phyloP scores from a whole-genome alignment of 2,113 vertebrate species.

The Boleophthalmus pectinirostris region DNA sequence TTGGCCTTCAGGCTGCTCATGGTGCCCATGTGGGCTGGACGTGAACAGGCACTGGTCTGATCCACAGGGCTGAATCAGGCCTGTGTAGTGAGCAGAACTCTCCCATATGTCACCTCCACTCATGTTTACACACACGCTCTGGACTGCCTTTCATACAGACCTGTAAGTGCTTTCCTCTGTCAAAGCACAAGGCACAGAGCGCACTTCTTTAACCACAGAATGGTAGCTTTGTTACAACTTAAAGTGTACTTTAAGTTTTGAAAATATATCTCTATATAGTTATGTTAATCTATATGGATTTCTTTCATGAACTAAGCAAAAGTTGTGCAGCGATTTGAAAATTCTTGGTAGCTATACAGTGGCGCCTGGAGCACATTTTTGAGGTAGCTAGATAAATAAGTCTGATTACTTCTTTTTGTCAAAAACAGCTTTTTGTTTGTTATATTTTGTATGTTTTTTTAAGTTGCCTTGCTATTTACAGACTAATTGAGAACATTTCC shows the following conservation, averaged over 20 bases:
- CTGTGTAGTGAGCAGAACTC: conserved; percentile 56
- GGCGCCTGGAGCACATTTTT: no score
- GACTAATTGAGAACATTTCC: no score
- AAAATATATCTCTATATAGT: neutral
- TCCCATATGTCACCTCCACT: conserved; percentile 33
- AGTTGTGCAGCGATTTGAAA: neutral
- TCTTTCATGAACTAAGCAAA: neutral
- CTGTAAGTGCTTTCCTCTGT: conserved; percentile 15
- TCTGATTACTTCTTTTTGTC: no score
- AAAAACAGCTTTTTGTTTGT: no score
- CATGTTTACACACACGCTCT: conserved; percentile 42
- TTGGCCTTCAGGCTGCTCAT: conserved; percentile 14
- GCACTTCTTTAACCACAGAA: neutral
- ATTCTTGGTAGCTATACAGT: neutral
- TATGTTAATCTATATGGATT: neutral
- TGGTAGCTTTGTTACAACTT: neutral
- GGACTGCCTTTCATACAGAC: conserved; percentile 19
- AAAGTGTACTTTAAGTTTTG: neutral
- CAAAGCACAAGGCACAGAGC: conserved; percentile 41
- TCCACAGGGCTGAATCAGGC: conserved; percentile 54
- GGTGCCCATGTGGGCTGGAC: conserved; percentile 15
- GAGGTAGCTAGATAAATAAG: no score
- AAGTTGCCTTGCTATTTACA: no score
- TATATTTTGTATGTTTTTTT: no score
- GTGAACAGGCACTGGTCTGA: conserved; percentile 58